A percentile compares a stretch with the other conserved stretches of the same genome.
Conservation (phyloP, 2,113 vertebrate genomes). For the Crotalus tigris region DNA sequence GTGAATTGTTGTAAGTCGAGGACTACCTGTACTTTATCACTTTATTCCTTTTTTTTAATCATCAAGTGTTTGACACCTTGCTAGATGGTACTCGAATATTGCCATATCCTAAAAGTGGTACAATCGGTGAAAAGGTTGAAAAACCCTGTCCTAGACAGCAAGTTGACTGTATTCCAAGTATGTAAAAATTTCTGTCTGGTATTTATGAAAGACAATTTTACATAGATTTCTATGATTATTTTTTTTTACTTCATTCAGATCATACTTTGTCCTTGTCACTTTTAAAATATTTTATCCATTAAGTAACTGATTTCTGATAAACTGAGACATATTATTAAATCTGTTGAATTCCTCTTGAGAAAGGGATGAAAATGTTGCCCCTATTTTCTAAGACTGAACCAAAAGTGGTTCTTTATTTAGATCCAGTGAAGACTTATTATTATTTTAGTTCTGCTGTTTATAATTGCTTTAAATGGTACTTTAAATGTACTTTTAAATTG, state of each 20-base stretch:
- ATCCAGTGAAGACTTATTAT: neutral
- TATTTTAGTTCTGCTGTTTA: neutral
- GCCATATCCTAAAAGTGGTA: too few species aligned
- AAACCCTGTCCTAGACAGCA: neutral
- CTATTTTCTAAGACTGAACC: neutral
- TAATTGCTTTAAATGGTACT: neutral
- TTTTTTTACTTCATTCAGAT: neutral
- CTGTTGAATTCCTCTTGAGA: neutral
- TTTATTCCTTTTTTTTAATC: too few species aligned
- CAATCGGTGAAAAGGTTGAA: too few species aligned
- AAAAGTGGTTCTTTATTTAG: neutral
- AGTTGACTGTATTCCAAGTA: neutral
- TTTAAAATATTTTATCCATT: neutral
- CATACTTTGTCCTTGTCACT: neutral
- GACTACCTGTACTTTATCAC: too few species aligned
- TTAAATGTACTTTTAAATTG: neutral
- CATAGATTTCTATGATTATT: neutral
- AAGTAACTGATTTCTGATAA: neutral
- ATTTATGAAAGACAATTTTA: neutral
- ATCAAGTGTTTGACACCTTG: too few species aligned
- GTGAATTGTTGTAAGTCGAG: too few species aligned
- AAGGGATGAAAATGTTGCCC: neutral
- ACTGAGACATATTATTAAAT: neutral
- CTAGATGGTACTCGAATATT: too few species aligned
- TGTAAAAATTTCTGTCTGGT: neutral